These are phyloP conservation scores for Pollimyrus isidori DNA, from an alignment of 2,113 vertebrate genomes.

Conservation along the genomic window DNA sequence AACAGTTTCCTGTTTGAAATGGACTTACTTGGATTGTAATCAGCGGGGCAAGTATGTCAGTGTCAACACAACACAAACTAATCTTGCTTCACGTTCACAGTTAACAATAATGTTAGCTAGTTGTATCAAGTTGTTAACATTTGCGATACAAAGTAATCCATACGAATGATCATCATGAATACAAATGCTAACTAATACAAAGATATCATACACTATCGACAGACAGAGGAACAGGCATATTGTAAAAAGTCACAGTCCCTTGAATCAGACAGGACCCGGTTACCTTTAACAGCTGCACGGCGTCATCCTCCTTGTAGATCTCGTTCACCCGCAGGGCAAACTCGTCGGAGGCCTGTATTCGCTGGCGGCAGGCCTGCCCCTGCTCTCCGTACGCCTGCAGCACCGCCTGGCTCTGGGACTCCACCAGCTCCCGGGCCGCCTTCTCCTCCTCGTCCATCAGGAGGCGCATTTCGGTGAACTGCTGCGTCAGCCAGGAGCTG, in stretches of 20 bases:
- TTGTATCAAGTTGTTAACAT: background rate
- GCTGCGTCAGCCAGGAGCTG: constrained; percentile 50
- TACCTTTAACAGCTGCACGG: constrained; percentile 55
- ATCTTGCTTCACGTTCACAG: background rate
- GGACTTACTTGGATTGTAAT: no score
- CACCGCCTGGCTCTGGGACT: constrained; percentile 47
- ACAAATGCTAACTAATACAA: background rate
- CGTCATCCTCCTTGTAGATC: constrained; percentile 41
- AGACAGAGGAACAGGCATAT: background rate
- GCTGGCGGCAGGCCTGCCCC: constrained; percentile 33
- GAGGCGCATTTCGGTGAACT: constrained; percentile 48
- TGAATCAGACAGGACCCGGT: background rate
- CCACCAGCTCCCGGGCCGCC: constrained; percentile 48
- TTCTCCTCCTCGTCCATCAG: constrained; percentile 57
- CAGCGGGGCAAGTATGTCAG: background rate
- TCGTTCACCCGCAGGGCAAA: constrained; percentile 34
- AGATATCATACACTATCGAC: background rate
- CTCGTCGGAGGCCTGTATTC: constrained; percentile 32
- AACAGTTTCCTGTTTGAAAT: background rate
- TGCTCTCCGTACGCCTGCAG: constrained; percentile 44
- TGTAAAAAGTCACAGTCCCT: background rate
- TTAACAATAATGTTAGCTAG: background rate
- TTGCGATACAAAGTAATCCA: background rate
- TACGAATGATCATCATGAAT: background rate
- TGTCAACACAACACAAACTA: background rate